phyloP scores from a whole-genome alignment of 2,888 invertebrate genomes.

The Podotricha telesiphe region DNA sequence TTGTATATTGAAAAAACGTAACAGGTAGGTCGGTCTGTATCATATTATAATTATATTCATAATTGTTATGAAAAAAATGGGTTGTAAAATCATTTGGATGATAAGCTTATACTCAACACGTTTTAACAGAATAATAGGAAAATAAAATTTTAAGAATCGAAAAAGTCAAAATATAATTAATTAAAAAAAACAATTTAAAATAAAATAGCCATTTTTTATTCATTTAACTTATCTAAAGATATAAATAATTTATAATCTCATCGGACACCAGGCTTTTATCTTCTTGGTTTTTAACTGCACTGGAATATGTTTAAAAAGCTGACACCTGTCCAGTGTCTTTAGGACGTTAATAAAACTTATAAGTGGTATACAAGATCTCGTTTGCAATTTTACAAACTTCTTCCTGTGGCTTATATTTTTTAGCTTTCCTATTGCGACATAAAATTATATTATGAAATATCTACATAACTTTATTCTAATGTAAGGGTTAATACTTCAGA shows the following conservation, averaged over 20 bases:
- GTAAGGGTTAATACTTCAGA: neutral
- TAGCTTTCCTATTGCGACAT: slow-evolving; percentile 28
- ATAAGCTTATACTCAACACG: neutral
- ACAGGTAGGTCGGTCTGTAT: neutral
- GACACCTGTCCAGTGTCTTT: slow-evolving; percentile 47
- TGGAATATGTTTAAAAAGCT: slow-evolving; percentile 40
- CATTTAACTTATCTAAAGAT: neutral
- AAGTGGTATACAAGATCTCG: slow-evolving; percentile 51
- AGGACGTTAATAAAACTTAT: slow-evolving; percentile 56
- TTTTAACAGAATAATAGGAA: too few species aligned
- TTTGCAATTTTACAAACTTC: slow-evolving; percentile 49
- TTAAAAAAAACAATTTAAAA: too few species aligned
- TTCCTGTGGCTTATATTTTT: slow-evolving; percentile 39
- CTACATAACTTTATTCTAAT: neutral
- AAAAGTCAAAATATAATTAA: too few species aligned
- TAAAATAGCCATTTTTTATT: too few species aligned
- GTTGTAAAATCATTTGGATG: neutral
- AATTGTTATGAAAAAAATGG: neutral
- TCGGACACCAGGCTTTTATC: neutral
- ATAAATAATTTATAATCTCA: neutral
- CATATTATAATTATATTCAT: neutral
- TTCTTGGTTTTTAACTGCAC: slow-evolving; percentile 19
- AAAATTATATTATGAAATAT: slow-evolving; percentile 27
- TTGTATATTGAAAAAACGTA: neutral
- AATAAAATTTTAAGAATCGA: too few species aligned